Evolutionary conservation across 30 jellyfish, hydroid and myxozoan genomes (phyloP).

Genomic region (Aurelia sp.): DNA sequence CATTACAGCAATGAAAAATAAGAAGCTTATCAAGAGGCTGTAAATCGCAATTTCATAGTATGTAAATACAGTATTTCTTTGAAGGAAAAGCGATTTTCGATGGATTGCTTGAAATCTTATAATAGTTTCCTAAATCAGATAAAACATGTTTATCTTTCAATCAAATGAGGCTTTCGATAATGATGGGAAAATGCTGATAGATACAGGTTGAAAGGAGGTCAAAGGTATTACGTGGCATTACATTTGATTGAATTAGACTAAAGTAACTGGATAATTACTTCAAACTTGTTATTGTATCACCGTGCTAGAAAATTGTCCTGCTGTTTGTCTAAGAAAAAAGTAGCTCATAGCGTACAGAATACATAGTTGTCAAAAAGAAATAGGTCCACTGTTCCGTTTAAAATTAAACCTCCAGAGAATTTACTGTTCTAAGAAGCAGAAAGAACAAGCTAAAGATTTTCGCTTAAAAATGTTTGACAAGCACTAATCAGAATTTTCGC

Average conservation of each 20-base stretch:
- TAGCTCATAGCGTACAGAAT: too few species aligned
- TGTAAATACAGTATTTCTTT: background rate
- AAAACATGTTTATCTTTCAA: constrained; percentile 1
- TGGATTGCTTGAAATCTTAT: background rate
- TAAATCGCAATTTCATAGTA: background rate
- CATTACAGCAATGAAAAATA: background rate
- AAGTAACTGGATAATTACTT: constrained; percentile 21
- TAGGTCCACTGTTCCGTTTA: too few species aligned
- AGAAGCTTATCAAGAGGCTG: background rate
- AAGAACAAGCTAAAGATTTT: too few species aligned
- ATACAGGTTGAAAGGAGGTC: constrained; percentile 28
- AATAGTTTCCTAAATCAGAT: background rate
- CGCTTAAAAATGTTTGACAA: too few species aligned
- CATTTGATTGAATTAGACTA: background rate
- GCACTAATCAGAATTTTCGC: too few species aligned
- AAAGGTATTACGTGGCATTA: constrained; percentile 36
- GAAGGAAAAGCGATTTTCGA: background rate
- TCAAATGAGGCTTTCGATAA: constrained; percentile 19
- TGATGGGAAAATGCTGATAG: constrained; percentile 18
- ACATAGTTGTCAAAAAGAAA: too few species aligned
- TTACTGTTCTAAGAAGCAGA: too few species aligned
- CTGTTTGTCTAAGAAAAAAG: too few species aligned
- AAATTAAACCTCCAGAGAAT: too few species aligned
- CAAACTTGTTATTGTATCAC: background rate
- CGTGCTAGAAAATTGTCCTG: too few species aligned